phyloP scores from a whole-genome alignment of 2,888 invertebrate genomes.

The Smittia sp. region DNA sequence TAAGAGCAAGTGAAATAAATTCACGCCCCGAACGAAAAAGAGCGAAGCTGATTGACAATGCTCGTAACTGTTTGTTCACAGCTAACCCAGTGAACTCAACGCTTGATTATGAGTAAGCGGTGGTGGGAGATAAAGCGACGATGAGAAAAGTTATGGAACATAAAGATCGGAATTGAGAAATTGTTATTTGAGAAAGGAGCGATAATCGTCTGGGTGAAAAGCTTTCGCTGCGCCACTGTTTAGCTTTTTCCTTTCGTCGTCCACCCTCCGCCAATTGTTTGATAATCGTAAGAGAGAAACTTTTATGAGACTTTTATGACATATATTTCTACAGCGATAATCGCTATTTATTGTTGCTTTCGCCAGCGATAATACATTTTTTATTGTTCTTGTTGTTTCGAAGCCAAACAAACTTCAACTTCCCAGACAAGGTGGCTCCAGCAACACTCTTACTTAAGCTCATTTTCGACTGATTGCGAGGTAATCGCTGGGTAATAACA shows the following conservation, averaged over 20 bases:
- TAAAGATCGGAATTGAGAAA: conserved; percentile 7
- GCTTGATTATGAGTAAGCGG: not conserved
- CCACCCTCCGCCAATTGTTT: conserved; percentile 30
- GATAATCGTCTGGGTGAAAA: not conserved
- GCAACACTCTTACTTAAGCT: not conserved
- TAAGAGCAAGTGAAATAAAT: conserved; percentile 16
- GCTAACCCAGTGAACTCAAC: not conserved
- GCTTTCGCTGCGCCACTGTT: not conserved
- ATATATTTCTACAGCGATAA: conserved; percentile 20
- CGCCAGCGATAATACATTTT: conserved; percentile 14
- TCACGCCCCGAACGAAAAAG: not conserved
- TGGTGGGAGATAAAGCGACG: not conserved
- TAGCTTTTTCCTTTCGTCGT: not conserved
- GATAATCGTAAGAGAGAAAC: conserved; percentile 28
- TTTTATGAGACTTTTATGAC: conserved; percentile 23
- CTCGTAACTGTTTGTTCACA: conserved; percentile 10
- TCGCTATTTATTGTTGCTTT: conserved; percentile 30
- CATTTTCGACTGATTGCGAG: too few relatives aligned
- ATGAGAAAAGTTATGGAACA: not conserved
- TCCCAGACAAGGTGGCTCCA: not conserved
- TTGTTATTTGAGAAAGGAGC: not conserved
- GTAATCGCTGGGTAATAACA: not conserved
- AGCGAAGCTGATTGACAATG: conserved; percentile 4
- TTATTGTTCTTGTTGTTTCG: conserved; percentile 29
- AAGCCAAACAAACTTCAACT: not conserved